phyloP scores from a whole-genome alignment of 2,888 invertebrate species.

The Polia nebulosa region DNA sequence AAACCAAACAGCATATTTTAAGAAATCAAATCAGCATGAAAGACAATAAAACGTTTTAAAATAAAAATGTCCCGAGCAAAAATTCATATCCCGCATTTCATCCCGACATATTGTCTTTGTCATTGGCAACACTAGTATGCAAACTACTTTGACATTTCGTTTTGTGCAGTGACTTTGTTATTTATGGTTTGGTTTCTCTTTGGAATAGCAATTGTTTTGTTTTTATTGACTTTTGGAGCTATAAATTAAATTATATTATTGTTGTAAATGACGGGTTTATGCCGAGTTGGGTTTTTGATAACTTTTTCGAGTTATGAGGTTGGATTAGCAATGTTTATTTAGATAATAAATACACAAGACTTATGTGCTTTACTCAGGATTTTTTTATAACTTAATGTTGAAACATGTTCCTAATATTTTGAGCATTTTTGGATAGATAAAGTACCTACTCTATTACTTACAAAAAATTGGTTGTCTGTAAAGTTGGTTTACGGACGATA shows the following conservation, averaged over 20 bases:
- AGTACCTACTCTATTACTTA: too few relatives aligned
- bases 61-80: conserved; percentile 29
- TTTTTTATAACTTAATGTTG: not conserved
- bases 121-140: conserved; percentile 54
- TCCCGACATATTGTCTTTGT: conserved; percentile 44
- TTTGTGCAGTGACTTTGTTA: conserved; percentile 44
- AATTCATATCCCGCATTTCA: conserved; percentile 50
- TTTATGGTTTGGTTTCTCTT: conserved; percentile 47
- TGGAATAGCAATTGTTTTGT: conserved; percentile 40
- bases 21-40: conserved; percentile 43
- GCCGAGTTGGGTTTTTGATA: conserved; percentile 18
- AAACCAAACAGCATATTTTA: not conserved
- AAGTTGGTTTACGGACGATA: too few relatives aligned
- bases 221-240: conserved; percentile 38
- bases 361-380: not conserved
- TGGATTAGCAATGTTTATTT: not conserved
- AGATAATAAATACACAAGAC: not conserved
- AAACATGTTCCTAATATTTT: not conserved
- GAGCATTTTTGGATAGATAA: too few relatives aligned
- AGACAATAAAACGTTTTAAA: conserved; percentile 39
- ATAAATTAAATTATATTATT: conserved; percentile 38
- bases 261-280: conserved; percentile 28
- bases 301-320: not conserved
- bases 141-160: conserved; percentile 52
- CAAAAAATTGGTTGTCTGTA: too few relatives aligned